A percentile compares a stretch with the other conserved stretches of the same genome.
Conservation (phyloP, 2,113 vertebrate genomes). For the Telmatochromis brichardi region DNA sequence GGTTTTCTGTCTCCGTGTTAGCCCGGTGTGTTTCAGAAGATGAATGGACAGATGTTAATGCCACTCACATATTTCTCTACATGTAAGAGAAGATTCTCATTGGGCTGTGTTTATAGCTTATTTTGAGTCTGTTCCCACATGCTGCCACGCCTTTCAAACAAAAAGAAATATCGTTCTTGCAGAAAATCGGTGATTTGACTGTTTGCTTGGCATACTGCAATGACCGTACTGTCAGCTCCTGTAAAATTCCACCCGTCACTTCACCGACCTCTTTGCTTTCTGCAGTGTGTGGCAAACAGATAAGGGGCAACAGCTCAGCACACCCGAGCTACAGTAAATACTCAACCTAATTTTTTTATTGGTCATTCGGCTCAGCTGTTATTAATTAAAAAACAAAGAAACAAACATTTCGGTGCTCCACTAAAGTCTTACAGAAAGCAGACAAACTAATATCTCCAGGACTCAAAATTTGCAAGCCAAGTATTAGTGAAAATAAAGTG, state of each 20-base stretch:
- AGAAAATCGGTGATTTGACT: not conserved
- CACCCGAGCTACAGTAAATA: not conserved
- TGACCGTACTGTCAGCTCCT: not conserved
- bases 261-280: not conserved
- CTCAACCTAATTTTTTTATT: not conserved
- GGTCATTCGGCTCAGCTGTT: not conserved
- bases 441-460: not conserved
- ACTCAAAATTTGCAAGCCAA: not conserved
- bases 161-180: not conserved
- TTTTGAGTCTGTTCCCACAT: not conserved
- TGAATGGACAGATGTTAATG: not conserved
- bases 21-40: not conserved
- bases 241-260: not conserved
- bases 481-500: not conserved
- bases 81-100: not conserved
- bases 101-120: not conserved
- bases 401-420: not conserved
- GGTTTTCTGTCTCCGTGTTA: not conserved
- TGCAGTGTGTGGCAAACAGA: not conserved
- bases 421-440: not conserved
- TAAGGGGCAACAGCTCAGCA: not conserved
- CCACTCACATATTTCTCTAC: not conserved
- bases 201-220: not conserved
- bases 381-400: not conserved
- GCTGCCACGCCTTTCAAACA: not conserved